These are phyloP conservation scores for Gymnopithys bicolor DNA, from an alignment of 2,797 vertebrate genomes.

Conservation along the genomic window DNA sequence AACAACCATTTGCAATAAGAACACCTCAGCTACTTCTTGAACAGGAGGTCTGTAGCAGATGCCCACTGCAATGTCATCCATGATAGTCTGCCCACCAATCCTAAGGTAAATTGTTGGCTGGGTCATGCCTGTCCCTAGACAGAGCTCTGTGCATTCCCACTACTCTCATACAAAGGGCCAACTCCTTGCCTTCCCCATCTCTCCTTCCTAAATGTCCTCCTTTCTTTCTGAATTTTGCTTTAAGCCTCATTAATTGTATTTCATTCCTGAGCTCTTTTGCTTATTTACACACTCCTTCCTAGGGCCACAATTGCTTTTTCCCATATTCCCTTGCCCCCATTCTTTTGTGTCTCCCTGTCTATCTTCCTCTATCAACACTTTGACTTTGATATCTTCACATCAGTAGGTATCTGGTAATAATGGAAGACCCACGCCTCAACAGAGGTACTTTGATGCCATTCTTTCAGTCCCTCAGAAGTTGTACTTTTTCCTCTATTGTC, in stretches of 20 bases:
- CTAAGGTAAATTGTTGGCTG: background rate
- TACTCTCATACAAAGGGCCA: background rate
- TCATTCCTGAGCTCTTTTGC: background rate
- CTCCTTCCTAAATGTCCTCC: background rate
- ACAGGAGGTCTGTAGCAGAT: background rate
- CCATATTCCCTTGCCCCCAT: background rate
- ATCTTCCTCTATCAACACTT: background rate
- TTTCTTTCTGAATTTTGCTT: background rate
- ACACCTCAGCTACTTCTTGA: background rate
- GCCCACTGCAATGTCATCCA: fast-evolving
- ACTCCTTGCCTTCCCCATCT: background rate
- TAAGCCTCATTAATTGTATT: background rate
- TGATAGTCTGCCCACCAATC: background rate
- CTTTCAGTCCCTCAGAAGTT: background rate
- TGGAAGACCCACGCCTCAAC: background rate
- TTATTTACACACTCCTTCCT: background rate
- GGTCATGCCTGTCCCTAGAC: background rate
- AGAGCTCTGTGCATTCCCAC: background rate
- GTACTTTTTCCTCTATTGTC: background rate
- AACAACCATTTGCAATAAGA: background rate
- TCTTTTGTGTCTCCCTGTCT: background rate
- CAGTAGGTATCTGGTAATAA: background rate
- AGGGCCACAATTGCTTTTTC: background rate
- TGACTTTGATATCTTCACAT: background rate
- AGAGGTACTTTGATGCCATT: background rate